A percentile compares a stretch with the other conserved stretches of the same genome.
These are phyloP conservation scores for Solenopsis fugax DNA, from an alignment of 1,140 invertebrate species.

Conservation along the genomic window DNA sequence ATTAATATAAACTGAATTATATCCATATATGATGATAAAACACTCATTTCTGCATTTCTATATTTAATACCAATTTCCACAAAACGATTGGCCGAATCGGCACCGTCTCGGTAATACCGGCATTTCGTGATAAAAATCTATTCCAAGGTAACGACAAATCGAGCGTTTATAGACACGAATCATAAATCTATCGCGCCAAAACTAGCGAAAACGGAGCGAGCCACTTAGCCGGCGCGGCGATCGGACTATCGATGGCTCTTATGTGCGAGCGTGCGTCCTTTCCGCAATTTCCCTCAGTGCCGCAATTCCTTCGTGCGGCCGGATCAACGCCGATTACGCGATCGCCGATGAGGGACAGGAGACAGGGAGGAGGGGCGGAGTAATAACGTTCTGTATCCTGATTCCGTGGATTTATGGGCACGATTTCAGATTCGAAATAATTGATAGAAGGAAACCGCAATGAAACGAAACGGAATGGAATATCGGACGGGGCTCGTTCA, in stretches of 20 bases:
- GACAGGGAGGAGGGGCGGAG: conserved; percentile 40
- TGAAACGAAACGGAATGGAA: conserved; percentile 77
- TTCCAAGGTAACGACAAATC: conserved; percentile 17
- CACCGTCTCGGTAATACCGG: background rate
- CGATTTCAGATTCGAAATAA: conserved; percentile 77
- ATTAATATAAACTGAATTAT: conserved; percentile 36
- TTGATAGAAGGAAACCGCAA: conserved; percentile 78
- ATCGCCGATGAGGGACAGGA: conserved; percentile 55
- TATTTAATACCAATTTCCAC: conserved; percentile 12
- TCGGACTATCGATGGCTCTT: conserved; percentile 14
- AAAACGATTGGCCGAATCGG: background rate
- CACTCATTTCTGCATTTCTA: background rate
- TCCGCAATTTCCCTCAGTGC: conserved; percentile 55
- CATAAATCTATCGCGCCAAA: conserved; percentile 18
- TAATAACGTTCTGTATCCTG: conserved; percentile 74
- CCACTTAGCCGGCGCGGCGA: conserved; percentile 35
- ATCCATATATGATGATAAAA: background rate
- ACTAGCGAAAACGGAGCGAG: conserved; percentile 3
- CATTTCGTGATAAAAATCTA: conserved; percentile 29
- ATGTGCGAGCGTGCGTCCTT: conserved; percentile 51
- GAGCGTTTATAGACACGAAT: conserved; percentile 1
- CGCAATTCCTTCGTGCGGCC: conserved; percentile 50
- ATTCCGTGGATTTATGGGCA: conserved; percentile 74
- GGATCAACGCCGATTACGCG: conserved; percentile 57
- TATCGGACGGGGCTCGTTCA: conserved; percentile 64